Evolutionary conservation across 1,140 invertebrate species (phyloP).

Genomic region (Cydia fagiglandana): DNA sequence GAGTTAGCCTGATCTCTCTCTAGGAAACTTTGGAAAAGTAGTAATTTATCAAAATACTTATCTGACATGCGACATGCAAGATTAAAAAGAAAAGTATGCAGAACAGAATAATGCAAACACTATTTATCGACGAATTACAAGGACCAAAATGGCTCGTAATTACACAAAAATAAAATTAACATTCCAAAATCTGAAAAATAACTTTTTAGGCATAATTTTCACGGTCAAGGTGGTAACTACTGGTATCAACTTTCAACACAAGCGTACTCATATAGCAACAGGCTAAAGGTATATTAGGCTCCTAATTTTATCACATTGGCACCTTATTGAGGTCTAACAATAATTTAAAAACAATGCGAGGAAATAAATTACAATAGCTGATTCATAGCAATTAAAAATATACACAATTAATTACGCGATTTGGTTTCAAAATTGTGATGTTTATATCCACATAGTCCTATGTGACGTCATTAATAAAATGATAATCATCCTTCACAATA

Average conservation of each 20-base stretch:
- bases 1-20: too few species aligned
- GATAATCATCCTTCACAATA: background rate
- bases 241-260: conserved; percentile 44
- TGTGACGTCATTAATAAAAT: conserved; percentile 13
- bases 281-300: conserved; percentile 64
- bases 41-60: too few species aligned
- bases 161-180: too few species aligned
- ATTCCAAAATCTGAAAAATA: too few species aligned
- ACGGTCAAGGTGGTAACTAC: background rate
- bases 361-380: conserved; percentile 71
- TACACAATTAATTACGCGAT: conserved; percentile 7
- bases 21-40: too few species aligned
- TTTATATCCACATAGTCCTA: background rate
- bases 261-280: conserved; percentile 54
- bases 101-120: too few species aligned
- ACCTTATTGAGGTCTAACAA: conserved; percentile 67
- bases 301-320: conserved; percentile 77
- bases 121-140: too few species aligned
- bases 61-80: too few species aligned
- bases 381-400: conserved; percentile 36
- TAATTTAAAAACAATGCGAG: conserved; percentile 66
- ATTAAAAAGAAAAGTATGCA: too few species aligned
- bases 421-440: conserved; percentile 18
- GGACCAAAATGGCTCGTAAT: too few species aligned
- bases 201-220: background rate